Evolutionary conservation across 2,888 invertebrate species (phyloP).

Genomic region (Loripinus fragilis): DNA sequence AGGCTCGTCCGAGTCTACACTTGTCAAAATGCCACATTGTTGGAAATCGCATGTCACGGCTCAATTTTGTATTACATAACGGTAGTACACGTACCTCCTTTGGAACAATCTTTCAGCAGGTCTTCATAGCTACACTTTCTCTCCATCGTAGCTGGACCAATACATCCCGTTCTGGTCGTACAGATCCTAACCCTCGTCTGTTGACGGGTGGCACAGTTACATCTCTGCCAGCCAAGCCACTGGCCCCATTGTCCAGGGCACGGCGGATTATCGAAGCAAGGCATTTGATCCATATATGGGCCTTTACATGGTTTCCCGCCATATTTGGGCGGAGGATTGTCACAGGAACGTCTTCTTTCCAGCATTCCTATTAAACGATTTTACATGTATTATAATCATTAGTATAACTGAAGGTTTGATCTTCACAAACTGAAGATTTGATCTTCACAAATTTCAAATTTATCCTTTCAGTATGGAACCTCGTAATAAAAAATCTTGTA

Average conservation of each 20-base stretch:
- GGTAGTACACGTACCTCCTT: neutral
- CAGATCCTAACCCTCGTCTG: neutral
- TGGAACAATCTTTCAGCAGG: neutral
- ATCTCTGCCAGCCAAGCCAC: slow-evolving; percentile 6
- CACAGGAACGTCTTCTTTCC: slow-evolving; percentile 42
- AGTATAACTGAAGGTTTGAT: too few species aligned
- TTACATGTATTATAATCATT: too few species aligned
- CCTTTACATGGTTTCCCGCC: slow-evolving; percentile 48
- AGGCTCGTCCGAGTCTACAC: too few species aligned
- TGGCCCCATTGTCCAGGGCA: slow-evolving; percentile 22
- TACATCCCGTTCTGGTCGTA: neutral
- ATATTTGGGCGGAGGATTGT: slow-evolving; percentile 45
- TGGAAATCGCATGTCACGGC: too few species aligned
- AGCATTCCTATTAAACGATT: slow-evolving; percentile 30
- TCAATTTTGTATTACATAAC: too few species aligned
- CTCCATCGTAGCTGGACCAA: neutral
- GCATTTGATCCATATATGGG: slow-evolving; percentile 10
- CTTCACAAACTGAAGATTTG: too few species aligned
- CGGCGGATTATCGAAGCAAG: slow-evolving; percentile 34
- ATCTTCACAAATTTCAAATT: too few species aligned
- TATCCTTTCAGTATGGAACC: too few species aligned
- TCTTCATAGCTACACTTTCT: neutral
- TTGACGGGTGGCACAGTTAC: neutral
- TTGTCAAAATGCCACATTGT: too few species aligned
- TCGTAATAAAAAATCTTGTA: too few species aligned